Conservation (phyloP, 2,113 vertebrate species). For the Lates calcarifer region DNA sequence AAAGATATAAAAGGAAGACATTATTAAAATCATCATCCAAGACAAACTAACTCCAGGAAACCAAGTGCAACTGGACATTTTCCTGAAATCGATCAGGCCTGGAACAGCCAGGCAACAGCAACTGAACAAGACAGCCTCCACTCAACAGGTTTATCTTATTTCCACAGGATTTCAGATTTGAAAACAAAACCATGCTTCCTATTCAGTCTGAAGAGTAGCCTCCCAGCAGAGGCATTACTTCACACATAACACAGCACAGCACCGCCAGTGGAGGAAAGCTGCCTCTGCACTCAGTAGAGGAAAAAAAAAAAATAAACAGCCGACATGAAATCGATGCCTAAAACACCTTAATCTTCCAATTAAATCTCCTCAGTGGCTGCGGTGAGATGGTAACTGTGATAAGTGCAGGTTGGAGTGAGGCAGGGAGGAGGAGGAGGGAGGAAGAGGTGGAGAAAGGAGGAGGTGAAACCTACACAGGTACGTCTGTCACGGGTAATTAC, state of each 20-base stretch:
- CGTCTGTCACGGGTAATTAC: slow-evolving; percentile 82
- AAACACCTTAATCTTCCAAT: slow-evolving; percentile 81
- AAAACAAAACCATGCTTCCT: neutral
- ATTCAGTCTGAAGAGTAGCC: neutral
- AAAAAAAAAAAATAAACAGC: slow-evolving; percentile 43
- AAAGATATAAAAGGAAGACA: too few relatives aligned
- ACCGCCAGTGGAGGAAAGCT: slow-evolving; percentile 50
- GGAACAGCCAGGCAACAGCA: neutral
- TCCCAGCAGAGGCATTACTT: neutral
- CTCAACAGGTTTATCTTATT: neutral
- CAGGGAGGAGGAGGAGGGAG: slow-evolving; percentile 19
- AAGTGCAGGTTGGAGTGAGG: slow-evolving; percentile 75
- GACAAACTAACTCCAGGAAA: neutral
- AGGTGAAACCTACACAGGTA: slow-evolving; percentile 81
- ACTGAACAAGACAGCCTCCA: neutral
- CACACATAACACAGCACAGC: slow-evolving; percentile 34
- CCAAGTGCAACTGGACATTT: neutral
- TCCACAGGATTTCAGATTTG: neutral
- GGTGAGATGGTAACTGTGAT: slow-evolving; percentile 76
- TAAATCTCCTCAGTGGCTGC: slow-evolving; percentile 66
- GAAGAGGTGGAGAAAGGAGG: slow-evolving; percentile 18
- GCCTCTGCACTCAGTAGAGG: neutral
- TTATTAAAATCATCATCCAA: neutral
- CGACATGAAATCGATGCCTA: slow-evolving; percentile 75
- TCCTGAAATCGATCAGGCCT: neutral